Evolutionary conservation across 2,888 invertebrate species (phyloP), one percentile per base, ranked within the genome.

Genomic region (Aromia moschata): DNA sequence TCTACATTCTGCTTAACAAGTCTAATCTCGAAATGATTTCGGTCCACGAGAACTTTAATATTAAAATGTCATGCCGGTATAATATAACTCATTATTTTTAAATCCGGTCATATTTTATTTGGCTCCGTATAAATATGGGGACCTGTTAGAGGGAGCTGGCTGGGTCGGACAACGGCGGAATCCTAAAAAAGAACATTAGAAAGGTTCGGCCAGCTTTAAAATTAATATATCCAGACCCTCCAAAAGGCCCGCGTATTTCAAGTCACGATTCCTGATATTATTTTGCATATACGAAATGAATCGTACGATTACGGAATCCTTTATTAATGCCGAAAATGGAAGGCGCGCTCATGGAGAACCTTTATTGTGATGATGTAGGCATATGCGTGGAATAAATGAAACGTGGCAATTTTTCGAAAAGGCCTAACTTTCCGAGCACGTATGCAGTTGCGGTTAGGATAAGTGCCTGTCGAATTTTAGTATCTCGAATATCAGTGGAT

Each of bases 161-260:
- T n/a, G 2, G 7, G 33, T 2, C n/a, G n/a, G n/a, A 33, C 11
- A 11, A 5, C 2, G 11, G n/a, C 11, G n/a, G 33, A 33, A 33
- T 33, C n/a, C 33, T 33, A 33, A 33, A 33, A 33, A 33, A 33
- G 33, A 11, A n/a, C 11, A 33, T 33, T 33, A 33, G 10, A 10
- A 33, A 33, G 33, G 33, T 33, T n/a, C 33, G 7, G 33, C 11
- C 33, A 2, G 33, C 33, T 33, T 33, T 33, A 33, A 33, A 33
- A 33, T 33, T 33, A 33, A 33, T 33, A 33, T 11, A 33, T 33
- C n/a, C 33, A 33, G 33, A 33, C 33, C 33, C 33, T 33, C 33
- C 33, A 33, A 7, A 33, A 10, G n/a, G 33, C 33, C n/a, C n/a
- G n/a, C 33, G 33, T 7, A 10, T 11, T 33, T 11, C 33, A 33